phyloP scores from a whole-genome alignment of 2,888 invertebrate species.

The Bellardia pandia region DNA sequence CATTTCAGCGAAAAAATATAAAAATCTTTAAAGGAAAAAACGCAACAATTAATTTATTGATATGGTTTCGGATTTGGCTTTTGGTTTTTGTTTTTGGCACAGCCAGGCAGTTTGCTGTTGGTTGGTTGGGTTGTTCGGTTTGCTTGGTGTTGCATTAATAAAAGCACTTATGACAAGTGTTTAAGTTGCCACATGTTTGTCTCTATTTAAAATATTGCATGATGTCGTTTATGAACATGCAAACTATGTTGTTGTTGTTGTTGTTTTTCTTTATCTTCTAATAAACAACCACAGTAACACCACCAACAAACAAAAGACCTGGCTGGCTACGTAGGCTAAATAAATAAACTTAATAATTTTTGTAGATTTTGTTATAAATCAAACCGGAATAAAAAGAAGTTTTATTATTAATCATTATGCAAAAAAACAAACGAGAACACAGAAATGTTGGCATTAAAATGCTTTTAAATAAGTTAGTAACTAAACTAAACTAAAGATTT shows the following conservation, averaged over 20 bases:
- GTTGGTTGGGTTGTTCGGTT: conserved; percentile 15
- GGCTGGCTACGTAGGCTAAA: conserved; percentile 58
- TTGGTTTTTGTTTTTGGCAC: not conserved
- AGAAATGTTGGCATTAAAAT: conserved; percentile 8
- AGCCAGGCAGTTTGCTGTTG: too few relatives aligned
- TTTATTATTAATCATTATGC: conserved; percentile 15
- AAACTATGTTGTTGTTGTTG: conserved; percentile 30
- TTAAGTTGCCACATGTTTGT: conserved; percentile 67
- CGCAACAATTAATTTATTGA: conserved; percentile 71
- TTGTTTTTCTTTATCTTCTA: conserved; percentile 8
- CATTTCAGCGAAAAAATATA: not conserved
- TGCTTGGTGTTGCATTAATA: conserved; percentile 66
- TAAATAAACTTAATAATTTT: conserved; percentile 4
- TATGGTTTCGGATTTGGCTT: conserved; percentile 41
- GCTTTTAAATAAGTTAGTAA: not conserved
- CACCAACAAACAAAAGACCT: conserved; percentile 20
- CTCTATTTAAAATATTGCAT: conserved; percentile 64
- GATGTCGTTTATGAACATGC: conserved; percentile 61
- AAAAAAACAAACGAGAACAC: conserved; percentile 3
- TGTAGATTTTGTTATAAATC: conserved; percentile 46
- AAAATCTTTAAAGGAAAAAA: conserved; percentile 38
- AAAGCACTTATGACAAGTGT: conserved; percentile 71
- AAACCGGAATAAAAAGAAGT: conserved; percentile 51
- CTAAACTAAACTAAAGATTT: not conserved
- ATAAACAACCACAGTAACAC: conserved; percentile 23